Base-by-base conservation (phyloP, 2,888 invertebrate genomes). In the Malthinus flaveolus region DNA sequence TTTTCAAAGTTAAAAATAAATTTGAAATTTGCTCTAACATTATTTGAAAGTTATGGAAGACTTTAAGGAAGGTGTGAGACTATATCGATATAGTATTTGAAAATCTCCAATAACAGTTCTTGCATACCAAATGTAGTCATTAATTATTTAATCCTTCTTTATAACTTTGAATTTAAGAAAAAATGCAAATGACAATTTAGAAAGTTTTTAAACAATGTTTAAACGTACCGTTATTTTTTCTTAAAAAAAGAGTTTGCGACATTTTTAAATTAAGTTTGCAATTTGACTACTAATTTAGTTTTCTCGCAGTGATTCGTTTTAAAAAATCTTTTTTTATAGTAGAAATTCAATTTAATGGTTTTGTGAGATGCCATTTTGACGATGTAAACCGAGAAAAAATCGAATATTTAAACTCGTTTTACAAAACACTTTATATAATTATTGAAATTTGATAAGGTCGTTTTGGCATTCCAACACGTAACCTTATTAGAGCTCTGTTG, bases 51-150 rank as follows among this genome's bases (percentile, higher is more conserved):
- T 42, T 42, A 42, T 42, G 2, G 23, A 48, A 54, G 44, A 34
- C 37, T 54, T 47, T 39, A 10, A 33, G 48, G 48, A 48, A 54
- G 42, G 48, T 33, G 42, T 42, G 34, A 32, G 32, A 33, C 23
- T 32, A 48, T 37, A 54, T 48, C 42, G 54, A 48, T 48, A 47
- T 47, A 37, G 39, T 37, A 48, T 54, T 47, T 32, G 47, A 47
- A 54, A 32, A 5, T 54, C 12, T 39, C n/a, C 32, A 4, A 36
- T 13, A 39, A 42, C 33, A 48, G 39, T 34, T 39, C 39, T 54
- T 54, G 54, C 48, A 54, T 54, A 54, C 39, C 34, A 33, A 54
- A 54, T 35, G 48, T 34, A 42, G 48, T 33, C 33, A 32, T 42
- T 54, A 54, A 54, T 47, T 48, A 48, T 48, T 42, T 34, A 48